These are phyloP conservation scores for Slavum lentiscoides DNA, from an alignment of 2,888 invertebrate genomes.

Conservation along the genomic window DNA sequence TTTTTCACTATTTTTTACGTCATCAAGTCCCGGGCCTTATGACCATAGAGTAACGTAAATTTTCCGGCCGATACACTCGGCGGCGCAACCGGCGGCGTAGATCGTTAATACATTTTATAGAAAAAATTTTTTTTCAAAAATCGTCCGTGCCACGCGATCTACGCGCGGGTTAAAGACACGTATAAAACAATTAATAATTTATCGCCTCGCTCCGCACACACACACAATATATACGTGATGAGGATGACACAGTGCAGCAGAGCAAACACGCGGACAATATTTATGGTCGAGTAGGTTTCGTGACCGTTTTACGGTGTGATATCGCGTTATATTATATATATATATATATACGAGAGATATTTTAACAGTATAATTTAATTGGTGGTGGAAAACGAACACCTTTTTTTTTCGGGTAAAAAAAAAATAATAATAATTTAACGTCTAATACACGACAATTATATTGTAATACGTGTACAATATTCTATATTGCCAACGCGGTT, in stretches of 20 bases:
- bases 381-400: conserved; percentile 32
- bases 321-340: background rate
- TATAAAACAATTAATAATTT: conserved; percentile 28
- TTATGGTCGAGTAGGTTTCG: conserved; percentile 45
- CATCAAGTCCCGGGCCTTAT: no score
- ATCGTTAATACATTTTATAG: background rate
- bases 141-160: no score
- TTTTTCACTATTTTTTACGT: no score
- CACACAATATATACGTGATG: background rate
- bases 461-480: conserved; percentile 37
- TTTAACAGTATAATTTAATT: background rate
- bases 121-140: no score
- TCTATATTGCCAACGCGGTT: background rate
- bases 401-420: background rate
- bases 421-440: background rate
- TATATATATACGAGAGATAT: no score
- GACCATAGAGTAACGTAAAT: no score
- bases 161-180: conserved; percentile 8
- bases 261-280: conserved; percentile 48
- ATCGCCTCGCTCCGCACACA: background rate
- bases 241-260: conserved; percentile 23
- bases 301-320: conserved; percentile 35
- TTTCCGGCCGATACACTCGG: no score
- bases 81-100: no score
- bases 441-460: conserved; percentile 17